These are phyloP conservation scores for Gastrophryne carolinensis DNA, from an alignment of 2,797 vertebrate genomes.

Conservation along the genomic window DNA sequence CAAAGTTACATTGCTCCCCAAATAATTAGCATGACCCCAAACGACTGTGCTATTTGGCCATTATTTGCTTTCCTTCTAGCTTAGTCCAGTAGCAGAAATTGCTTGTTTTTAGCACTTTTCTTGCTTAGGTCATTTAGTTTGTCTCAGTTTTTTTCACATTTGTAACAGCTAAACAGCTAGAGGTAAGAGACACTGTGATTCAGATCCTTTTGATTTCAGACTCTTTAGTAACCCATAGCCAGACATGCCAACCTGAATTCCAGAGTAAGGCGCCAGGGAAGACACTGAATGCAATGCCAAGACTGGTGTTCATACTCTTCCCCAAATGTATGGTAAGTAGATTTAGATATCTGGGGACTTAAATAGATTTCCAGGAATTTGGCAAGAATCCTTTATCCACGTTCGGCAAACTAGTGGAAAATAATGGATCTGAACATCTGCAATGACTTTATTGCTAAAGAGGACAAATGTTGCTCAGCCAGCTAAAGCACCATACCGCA, in stretches of 20 bases:
- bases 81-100: too few species aligned
- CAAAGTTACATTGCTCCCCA: too few species aligned
- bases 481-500: too few species aligned
- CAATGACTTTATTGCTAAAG: constrained; percentile 4
- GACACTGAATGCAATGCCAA: constrained; percentile 2
- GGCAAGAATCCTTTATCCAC: constrained; percentile 16
- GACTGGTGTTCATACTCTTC: constrained; percentile 5
- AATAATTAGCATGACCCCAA: too few species aligned
- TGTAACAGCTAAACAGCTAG: too few species aligned
- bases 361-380: constrained; percentile 22
- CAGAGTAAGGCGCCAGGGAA: neutral
- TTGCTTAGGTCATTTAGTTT: too few species aligned
- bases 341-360: constrained; percentile 19
- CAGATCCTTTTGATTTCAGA: too few species aligned
- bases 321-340: constrained; percentile 7
- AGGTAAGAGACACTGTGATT: too few species aligned
- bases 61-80: too few species aligned
- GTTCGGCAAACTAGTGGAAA: constrained; percentile 13
- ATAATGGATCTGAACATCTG: constrained; percentile 24
- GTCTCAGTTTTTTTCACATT: too few species aligned
- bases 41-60: too few species aligned
- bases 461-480: neutral
- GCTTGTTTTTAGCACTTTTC: too few species aligned
- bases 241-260: constrained; percentile 1
- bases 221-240: neutral